Evolutionary conservation across 2,888 invertebrate genomes (phyloP).

Genomic region (Laothoe populi): DNA sequence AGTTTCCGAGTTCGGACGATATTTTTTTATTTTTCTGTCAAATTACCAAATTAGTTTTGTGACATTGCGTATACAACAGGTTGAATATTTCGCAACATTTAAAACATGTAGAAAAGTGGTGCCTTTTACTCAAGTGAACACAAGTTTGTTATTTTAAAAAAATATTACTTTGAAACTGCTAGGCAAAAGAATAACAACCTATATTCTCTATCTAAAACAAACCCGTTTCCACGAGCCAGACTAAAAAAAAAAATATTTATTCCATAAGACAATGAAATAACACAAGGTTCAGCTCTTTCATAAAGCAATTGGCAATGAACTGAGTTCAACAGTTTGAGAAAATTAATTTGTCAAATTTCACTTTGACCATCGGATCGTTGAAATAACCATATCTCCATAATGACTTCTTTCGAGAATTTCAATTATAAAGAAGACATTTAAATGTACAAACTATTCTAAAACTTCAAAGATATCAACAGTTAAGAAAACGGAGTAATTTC

Average conservation of each 20-base stretch:
- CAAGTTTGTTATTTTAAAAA: too few relatives aligned
- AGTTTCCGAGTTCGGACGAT: neutral
- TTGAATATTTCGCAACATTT: neutral
- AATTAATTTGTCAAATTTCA: slow-evolving; percentile 1
- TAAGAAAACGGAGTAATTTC: neutral
- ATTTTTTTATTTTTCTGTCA: neutral
- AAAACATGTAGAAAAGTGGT: too few relatives aligned
- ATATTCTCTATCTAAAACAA: too few relatives aligned
- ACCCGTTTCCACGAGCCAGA: too few relatives aligned
- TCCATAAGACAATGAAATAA: neutral
- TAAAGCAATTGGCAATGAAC: neutral
- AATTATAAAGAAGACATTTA: neutral
- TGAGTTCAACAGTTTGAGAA: neutral
- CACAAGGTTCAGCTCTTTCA: neutral
- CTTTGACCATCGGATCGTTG: neutral
- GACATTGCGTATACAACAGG: neutral
- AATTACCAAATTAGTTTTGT: slow-evolving; percentile 6
- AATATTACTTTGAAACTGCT: too few relatives aligned
- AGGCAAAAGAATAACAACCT: too few relatives aligned
- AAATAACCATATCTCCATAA: neutral
- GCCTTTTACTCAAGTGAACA: too few relatives aligned
- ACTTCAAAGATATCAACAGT: neutral
- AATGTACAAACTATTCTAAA: neutral
- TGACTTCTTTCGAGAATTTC: neutral
- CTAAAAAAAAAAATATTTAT: too few relatives aligned